Base-by-base conservation (phyloP, 2,888 invertebrate genomes). In the Pemphredon lugubris region DNA sequence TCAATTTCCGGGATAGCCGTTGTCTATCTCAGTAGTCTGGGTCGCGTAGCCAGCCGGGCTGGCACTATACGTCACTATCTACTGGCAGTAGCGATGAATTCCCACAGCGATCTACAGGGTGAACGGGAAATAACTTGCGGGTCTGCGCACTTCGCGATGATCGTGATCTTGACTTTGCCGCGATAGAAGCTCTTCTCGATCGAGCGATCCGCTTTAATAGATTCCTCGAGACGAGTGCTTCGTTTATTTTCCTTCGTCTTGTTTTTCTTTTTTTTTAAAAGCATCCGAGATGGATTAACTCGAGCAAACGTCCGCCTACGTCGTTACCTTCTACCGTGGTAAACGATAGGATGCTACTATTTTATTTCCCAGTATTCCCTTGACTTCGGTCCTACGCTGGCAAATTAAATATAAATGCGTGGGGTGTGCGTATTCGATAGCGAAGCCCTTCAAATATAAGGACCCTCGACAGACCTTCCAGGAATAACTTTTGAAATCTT, bases 71-170 rank as follows among this genome's bases (percentile, higher is more conserved):
- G 55, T 70, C 65, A 65, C 37, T 23, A 40, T 47, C 54, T 20
- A 37, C 47, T 55, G 39, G 30, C 69, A 45, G 34, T 51, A 23
- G 44, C 58, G 39, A 70, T 63, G 61, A 75, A 75, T 74, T 70
- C 51, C 61, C 58, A 59, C 39, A 63, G 63, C 55, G 48, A 70
- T 71, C 70, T 66, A 63, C 48, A 40, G 51, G 60, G 45, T 39
- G 73, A 47, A 64, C 63, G 59, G 58, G 54, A 64, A 72, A 47
- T 44, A 63, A 63, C 54, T 53, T 40, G 20, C 32, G 11, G 2
- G 0, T 42, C 34, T 60, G 37, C 32, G 14, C 39, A 48, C 48
- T 54, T 53, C 54, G 9, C 54, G 48, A 23, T 50, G 45, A 54
- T 60, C 26, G 32, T 16, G 50, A 70, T 70, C 71, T 71, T 47